Evolutionary conservation across 2,113 vertebrate species (phyloP).

Genomic region (Podarcis muralis): DNA sequence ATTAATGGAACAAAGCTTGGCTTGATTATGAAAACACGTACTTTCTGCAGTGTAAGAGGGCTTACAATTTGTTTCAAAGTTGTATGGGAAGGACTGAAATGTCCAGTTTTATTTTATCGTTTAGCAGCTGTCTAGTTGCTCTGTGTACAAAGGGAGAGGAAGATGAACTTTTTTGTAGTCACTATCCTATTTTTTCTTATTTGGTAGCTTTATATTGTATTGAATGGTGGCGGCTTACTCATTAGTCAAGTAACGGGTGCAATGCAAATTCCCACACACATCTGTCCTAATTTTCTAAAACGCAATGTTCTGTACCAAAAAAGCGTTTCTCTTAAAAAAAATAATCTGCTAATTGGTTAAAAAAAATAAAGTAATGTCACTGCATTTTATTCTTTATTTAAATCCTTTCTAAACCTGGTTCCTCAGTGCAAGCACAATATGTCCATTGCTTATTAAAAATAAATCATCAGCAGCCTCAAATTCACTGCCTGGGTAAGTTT

Average conservation of each 20-base stretch:
- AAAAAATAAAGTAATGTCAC: neutral
- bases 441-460: conserved; percentile 8
- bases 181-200: neutral
- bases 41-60: conserved; percentile 28
- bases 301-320: neutral
- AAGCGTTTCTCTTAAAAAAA: conserved; percentile 17
- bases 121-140: neutral
- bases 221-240: neutral
- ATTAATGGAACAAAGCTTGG: neutral
- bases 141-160: neutral
- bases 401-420: conserved; percentile 19
- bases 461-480: neutral
- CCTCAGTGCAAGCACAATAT: neutral
- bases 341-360: neutral
- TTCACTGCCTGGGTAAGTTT: neutral
- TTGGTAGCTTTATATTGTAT: neutral
- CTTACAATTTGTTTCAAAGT: neutral
- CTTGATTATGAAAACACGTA: neutral
- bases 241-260: neutral
- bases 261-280: conserved; percentile 6
- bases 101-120: too few species aligned
- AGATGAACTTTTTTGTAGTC: neutral
- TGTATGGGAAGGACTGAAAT: neutral
- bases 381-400: neutral
- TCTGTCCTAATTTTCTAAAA: neutral